phyloP scores from a whole-genome alignment of 2,888 invertebrate species.

The Hypena proboscidalis region DNA sequence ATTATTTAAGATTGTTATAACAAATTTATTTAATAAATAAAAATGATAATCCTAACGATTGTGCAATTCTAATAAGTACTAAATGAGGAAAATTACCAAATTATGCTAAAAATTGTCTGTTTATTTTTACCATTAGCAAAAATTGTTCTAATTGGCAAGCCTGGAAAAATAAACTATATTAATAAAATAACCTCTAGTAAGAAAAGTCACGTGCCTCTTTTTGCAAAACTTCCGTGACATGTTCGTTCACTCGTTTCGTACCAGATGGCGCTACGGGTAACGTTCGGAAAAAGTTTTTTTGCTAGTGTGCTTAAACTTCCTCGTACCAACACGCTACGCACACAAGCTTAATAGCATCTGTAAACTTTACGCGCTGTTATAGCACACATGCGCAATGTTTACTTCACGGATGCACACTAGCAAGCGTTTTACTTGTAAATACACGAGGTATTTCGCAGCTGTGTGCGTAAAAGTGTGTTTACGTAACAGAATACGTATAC shows the following conservation, averaged over 20 bases:
- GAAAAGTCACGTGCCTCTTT: slow-evolving; percentile 54
- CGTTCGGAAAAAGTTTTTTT: slow-evolving; percentile 59
- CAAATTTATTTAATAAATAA: no score
- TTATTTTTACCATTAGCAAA: neutral
- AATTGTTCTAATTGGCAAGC: slow-evolving; percentile 3
- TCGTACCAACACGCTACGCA: slow-evolving; percentile 48
- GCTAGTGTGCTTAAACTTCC: slow-evolving; percentile 55
- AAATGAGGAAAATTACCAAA: no score
- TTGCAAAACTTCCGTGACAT: slow-evolving; percentile 48
- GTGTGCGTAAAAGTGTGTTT: slow-evolving; percentile 48
- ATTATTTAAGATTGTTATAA: no score
- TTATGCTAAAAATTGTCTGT: no score
- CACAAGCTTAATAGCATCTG: slow-evolving; percentile 32
- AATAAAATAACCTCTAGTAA: slow-evolving; percentile 12
- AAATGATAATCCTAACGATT: no score
- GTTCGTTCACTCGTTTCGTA: slow-evolving; percentile 49
- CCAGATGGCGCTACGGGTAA: slow-evolving; percentile 75
- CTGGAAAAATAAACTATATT: neutral
- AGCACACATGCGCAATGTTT: slow-evolving; percentile 45
- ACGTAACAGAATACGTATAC: slow-evolving; percentile 40
- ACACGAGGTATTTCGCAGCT: slow-evolving; percentile 27
- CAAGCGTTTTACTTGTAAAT: slow-evolving; percentile 31
- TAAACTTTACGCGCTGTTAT: slow-evolving; percentile 47
- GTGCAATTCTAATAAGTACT: no score
- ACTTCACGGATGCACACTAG: slow-evolving; percentile 39